Evolutionary conservation across 2,797 vertebrate genomes (phyloP).

Genomic region (Tapera naevia): DNA sequence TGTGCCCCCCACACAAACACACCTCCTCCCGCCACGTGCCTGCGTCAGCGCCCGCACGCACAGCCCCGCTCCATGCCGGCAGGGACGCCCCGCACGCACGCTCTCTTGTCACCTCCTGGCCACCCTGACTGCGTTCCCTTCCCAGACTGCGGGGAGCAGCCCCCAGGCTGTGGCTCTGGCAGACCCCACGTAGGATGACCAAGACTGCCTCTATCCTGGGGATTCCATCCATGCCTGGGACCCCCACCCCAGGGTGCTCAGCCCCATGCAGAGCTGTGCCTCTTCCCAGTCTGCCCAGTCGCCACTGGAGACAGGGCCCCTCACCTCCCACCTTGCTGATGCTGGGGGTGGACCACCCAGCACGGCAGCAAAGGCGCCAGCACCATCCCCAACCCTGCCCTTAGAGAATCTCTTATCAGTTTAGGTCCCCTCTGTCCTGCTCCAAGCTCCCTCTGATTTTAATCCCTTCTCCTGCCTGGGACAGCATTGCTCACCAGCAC

Average conservation of each 20-base stretch:
- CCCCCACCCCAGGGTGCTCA: not conserved
- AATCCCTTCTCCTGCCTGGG: not conserved
- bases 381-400: accelerated
- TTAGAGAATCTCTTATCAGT: not conserved
- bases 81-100: not conserved
- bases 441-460: not conserved
- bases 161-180: not conserved
- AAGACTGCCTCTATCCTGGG: not conserved
- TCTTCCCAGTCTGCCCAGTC: not conserved
- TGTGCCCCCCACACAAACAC: not conserved
- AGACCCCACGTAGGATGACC: accelerated
- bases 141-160: not conserved
- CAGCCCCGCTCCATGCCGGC: not conserved
- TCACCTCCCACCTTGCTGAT: not conserved
- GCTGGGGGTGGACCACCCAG: not conserved
- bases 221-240: not conserved
- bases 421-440: not conserved
- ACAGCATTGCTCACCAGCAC: not conserved
- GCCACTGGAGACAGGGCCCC: not conserved
- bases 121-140: accelerated
- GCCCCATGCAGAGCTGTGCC: not conserved
- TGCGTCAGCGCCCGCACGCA: not conserved
- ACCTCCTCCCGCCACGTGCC: not conserved
- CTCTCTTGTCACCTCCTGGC: not conserved
- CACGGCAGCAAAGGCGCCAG: not conserved